Evolutionary conservation across 2,888 invertebrate species (phyloP), one percentile per base, ranked within the genome.

Genomic region (Rhingia campestris): DNA sequence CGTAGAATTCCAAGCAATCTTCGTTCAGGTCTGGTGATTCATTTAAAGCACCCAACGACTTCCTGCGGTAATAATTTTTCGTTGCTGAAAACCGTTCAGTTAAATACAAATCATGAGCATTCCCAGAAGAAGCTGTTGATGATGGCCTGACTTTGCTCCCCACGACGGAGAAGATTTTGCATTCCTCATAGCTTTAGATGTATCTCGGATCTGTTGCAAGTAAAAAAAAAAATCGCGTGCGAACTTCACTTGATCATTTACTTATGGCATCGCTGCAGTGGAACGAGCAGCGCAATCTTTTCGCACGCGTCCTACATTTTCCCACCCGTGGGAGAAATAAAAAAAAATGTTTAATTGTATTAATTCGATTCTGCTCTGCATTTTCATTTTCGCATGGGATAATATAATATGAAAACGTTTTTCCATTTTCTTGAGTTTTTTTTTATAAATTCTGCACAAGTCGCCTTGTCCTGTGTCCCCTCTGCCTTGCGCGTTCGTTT

Each of bases 11-110:
- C 64, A 53, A 37, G 12, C 61, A 43, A 43, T 66, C 43, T 67
- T 47, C 35, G 63, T 84, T 84, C 33, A n/a, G 82, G 79, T 84
- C 82, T 84, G 49, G 58, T 47, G 79, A 59, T 79, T 84, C 82
- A 59, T 69, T 79, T 61, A 54, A 70, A 49, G 56, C 74, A 69
- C 64, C 54, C 79, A 79, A 59, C 53, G 59, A 74, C 69, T 84
- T 79, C 82, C 82, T 63, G 72, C 30, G 81, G 72, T 77, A 77
- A 72, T 77, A 77, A 66, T 67, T 67, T 67, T 74, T 45, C 47
- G 37, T 41, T 39, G n/a, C 30, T 66, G 45, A 56, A 81, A 35
- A 37, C 47, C 66, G 14, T 12, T 51, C 58, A 39, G 63, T 39
- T 33, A 45, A 10, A 45, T n/a, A 63, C 53, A 64, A 56, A 73